Base-by-base conservation (phyloP, 35 echinoderm and acorn worm genomes). In the Ophioderma brevispina region DNA sequence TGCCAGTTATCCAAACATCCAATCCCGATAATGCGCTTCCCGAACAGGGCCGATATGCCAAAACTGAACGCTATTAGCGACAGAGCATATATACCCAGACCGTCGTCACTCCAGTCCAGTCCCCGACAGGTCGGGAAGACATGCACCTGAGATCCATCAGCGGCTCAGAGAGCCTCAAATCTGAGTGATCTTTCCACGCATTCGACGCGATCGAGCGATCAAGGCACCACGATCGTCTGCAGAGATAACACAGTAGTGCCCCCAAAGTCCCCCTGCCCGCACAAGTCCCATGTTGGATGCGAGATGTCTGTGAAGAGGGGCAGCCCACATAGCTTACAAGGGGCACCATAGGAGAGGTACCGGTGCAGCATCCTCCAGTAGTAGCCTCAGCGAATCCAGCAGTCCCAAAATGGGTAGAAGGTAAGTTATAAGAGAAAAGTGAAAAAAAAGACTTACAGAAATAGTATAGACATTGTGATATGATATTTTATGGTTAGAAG, bases 371-470 rank as follows among this genome's bases (percentile, higher is more conserved):
- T 96, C 94, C 15, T 96, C 94, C 43, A 96, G 91, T 56, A 92
- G 94, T 36, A 96, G 94, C 85, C 81, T 96, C 33, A 96, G 94
- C 55, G 94, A 96, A 39, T 85, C 85, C 77, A 78, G 91, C 28
- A 97, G 95, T 86, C 95, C 95, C 11, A 94, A 85, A 38, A 83
- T 81, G 38, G 82, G 87, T 30, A 91, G 89, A 52, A 97, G 95
- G 95, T 97, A 87, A 46, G 41, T 17, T 46, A 8, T 46, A 46
- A 46, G 5, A 46, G 41, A 46, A 46, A 46, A 46, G 4, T 46
- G 41, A 46, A 46, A 46, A 8, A 8, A 46, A 46, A 46, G n/a
- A n/a, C n/a, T n/a, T n/a, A n/a, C n/a, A n/a, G n/a, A n/a, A n/a
- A n/a, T n/a, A n/a, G n/a, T 17, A 46, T 46, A 8, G 41, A 46